Percentiles rank a stretch among this genome's conserved stretches.
Conservation (phyloP, 2,888 invertebrate genomes). For the Epinotia bilunana region DNA sequence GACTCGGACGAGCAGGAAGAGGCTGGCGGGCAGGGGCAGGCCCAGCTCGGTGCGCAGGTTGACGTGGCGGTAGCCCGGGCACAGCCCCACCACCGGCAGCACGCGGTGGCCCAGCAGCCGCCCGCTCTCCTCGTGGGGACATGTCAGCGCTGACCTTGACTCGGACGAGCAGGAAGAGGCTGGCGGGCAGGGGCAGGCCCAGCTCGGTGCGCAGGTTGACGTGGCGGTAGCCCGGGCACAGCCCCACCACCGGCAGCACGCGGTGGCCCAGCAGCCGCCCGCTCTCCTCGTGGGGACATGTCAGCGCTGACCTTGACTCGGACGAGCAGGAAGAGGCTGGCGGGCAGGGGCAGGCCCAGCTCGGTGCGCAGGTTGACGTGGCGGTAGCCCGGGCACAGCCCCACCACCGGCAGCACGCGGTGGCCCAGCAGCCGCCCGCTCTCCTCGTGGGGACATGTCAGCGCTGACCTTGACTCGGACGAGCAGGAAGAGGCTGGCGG, state of each 20-base stretch:
- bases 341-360: slow-evolving; percentile 94
- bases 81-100: slow-evolving; percentile 94
- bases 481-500: slow-evolving; percentile 94
- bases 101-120: slow-evolving; percentile 96
- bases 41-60: slow-evolving; percentile 95
- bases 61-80: slow-evolving; percentile 97
- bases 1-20: slow-evolving; percentile 95
- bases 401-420: slow-evolving; percentile 95
- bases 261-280: slow-evolving; percentile 96
- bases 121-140: slow-evolving; percentile 88
- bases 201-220: slow-evolving; percentile 95
- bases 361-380: slow-evolving; percentile 96
- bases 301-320: slow-evolving; percentile 87
- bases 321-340: slow-evolving; percentile 94
- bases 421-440: slow-evolving; percentile 96
- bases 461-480: slow-evolving; percentile 90
- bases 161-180: slow-evolving; percentile 94
- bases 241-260: slow-evolving; percentile 94
- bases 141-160: slow-evolving; percentile 85
- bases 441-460: slow-evolving; percentile 84
- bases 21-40: slow-evolving; percentile 93
- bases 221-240: slow-evolving; percentile 97
- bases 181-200: slow-evolving; percentile 94
- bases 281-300: slow-evolving; percentile 86
- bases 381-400: slow-evolving; percentile 96